phyloP scores from a whole-genome alignment of 2,888 invertebrate genomes.

The Dryocosmus kuriphilus region DNA sequence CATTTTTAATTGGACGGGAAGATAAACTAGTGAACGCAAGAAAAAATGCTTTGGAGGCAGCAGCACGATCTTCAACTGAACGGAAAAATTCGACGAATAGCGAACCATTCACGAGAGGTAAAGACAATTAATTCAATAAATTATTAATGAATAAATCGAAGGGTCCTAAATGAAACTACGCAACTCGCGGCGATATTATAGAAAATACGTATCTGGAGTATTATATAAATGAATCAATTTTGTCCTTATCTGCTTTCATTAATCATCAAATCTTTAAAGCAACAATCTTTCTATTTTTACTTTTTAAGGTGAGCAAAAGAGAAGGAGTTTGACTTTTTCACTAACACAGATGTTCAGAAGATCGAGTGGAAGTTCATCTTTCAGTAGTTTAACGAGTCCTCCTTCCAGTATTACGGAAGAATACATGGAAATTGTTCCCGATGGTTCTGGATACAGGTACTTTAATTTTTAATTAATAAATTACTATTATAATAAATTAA shows the following conservation, averaged over 20 bases:
- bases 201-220: too few relatives aligned
- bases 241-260: neutral
- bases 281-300: neutral
- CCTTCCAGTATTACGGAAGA: conserved; percentile 67
- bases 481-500: too few relatives aligned
- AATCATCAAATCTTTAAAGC: neutral
- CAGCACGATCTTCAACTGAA: conserved; percentile 68
- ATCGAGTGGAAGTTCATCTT: conserved; percentile 79
- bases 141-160: too few relatives aligned
- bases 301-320: conserved; percentile 82
- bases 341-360: conserved; percentile 87
- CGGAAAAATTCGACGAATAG: conserved; percentile 61
- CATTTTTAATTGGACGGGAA: conserved; percentile 89
- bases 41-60: conserved; percentile 80
- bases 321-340: conserved; percentile 87
- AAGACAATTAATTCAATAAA: conserved; percentile 32
- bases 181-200: too few relatives aligned
- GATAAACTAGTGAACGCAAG: conserved; percentile 86
- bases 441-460: conserved; percentile 56
- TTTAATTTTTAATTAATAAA: neutral
- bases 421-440: conserved; percentile 65
- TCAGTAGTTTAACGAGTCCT: conserved; percentile 66
- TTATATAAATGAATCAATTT: conserved; percentile 21
- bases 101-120: conserved; percentile 76
- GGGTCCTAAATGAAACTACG: too few relatives aligned